Base-by-base conservation (phyloP, 92 coral and sea anemone genomes). In the Porites rus region DNA sequence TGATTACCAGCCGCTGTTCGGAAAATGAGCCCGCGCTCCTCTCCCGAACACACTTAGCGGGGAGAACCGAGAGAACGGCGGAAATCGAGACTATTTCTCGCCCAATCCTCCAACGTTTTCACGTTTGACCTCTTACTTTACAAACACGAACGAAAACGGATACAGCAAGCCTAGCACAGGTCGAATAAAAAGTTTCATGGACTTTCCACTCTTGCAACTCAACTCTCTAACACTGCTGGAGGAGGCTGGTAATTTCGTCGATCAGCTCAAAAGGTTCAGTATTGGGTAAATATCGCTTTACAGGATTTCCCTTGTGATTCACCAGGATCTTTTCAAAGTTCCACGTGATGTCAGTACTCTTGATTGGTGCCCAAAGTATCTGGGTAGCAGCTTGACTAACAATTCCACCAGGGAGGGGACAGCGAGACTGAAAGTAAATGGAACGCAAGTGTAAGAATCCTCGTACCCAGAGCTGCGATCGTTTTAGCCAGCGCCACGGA, bases 271-370 rank as follows among this genome's bases (percentile, higher is more conserved):
- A 59, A 0, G 96, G 96, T 21, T 79, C 20, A 6, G 86, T 87
- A 10, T 51, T 25, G 18, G 96, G 87, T 9, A 53, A 46, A 66
- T 82, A 93, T 17, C 94, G 69, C 28, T 71, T 75, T 7, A 79
- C 84, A 10, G 90, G 89, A 50, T 72, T 72, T 13, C 96, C 96
- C 18, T 25, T 46, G 54, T 91, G 94, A 72, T 93, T 92, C 73
- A 91, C 86, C 2, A 91, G 80, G 75, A 91, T 74, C 88, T 93
- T 93, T 75, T 75, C 92, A 54, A 93, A 93, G 80, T 93, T 93
- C 94, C 96, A 93, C 1, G 22, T 31, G 78, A 93, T 72, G 86
- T 93, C 96, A 50, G 79, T 73, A 61, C 79, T 91, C 43, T 88
- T 81, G 19, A 93, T 83, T 0, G 96, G 96, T 0, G 88, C 63